Conservation (phyloP, 2,888 invertebrate genomes). For the Scaptodrosophila latifasciaeformis region DNA sequence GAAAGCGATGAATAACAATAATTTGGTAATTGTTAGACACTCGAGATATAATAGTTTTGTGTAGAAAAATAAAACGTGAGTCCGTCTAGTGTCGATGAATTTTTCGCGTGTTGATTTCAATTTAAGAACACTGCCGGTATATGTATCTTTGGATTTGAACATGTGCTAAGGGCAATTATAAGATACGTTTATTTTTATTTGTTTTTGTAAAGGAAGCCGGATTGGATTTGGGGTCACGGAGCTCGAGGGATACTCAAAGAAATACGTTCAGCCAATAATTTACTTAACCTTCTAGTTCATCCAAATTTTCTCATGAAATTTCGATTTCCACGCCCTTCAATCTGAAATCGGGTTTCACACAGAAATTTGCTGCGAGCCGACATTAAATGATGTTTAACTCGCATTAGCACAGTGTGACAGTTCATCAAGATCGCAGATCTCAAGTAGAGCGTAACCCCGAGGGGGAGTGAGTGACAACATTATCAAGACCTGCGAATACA, state of each 20-base stretch:
- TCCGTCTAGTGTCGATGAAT: constrained; percentile 22
- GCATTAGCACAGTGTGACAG: constrained; percentile 66
- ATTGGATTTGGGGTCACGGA: no score
- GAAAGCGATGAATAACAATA: constrained; percentile 63
- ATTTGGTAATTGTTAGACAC: constrained; percentile 66
- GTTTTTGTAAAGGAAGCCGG: no score
- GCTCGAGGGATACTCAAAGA: no score
- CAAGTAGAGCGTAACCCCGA: constrained; percentile 7
- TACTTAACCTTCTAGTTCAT: no score
- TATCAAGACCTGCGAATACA: constrained; percentile 39
- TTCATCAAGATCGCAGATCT: constrained; percentile 58
- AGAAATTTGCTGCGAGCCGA: constrained; percentile 47
- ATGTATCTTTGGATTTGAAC: constrained; percentile 33
- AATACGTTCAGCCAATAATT: no score
- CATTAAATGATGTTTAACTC: constrained; percentile 70
- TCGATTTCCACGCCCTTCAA: neutral
- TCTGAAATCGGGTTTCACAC: constrained; percentile 43
- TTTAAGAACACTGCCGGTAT: constrained; percentile 24
- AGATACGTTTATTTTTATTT: no score
- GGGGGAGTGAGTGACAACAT: constrained; percentile 36
- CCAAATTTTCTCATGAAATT: no score
- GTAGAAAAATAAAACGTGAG: neutral
- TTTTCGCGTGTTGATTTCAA: constrained; percentile 60
- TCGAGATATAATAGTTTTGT: constrained; percentile 64
- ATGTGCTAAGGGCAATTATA: constrained; percentile 38